Percentiles rank a stretch among this genome's conserved stretches.
phyloP scores from a whole-genome alignment of 2,797 vertebrate species.

The Lutra lutra region DNA sequence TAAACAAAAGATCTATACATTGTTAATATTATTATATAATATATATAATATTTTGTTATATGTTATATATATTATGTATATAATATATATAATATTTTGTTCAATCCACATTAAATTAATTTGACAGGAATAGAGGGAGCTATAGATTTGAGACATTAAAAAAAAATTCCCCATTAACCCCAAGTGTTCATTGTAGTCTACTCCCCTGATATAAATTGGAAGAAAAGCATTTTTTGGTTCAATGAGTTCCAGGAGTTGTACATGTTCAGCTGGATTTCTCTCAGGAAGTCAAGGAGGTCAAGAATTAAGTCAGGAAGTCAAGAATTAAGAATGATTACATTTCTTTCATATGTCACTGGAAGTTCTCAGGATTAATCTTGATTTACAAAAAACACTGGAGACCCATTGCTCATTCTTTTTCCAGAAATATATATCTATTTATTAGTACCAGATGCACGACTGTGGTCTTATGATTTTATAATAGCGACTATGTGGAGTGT shows the following conservation, averaged over 20 bases:
- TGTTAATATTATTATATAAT: neutral
- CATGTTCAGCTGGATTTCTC: neutral
- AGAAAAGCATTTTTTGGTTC: neutral
- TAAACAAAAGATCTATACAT: neutral
- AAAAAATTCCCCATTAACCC: neutral
- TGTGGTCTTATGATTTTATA: neutral
- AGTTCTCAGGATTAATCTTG: neutral
- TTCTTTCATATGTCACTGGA: neutral
- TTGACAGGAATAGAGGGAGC: constrained; percentile 7
- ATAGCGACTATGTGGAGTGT: neutral
- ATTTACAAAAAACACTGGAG: neutral
- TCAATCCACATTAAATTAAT: neutral
- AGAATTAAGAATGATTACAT: neutral
- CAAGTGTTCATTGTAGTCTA: neutral
- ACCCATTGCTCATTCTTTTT: neutral
- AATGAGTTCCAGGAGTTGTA: neutral
- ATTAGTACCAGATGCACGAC: neutral
- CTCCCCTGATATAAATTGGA: neutral
- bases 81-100: neutral
- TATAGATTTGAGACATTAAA: neutral
- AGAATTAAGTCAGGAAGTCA: neutral
- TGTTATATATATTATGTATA: no score
- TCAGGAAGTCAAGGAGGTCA: neutral
- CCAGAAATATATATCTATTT: neutral
- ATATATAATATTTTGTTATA: no score